Conservation (phyloP, 2,888 invertebrate genomes). For the Eubasilissa splendida region DNA sequence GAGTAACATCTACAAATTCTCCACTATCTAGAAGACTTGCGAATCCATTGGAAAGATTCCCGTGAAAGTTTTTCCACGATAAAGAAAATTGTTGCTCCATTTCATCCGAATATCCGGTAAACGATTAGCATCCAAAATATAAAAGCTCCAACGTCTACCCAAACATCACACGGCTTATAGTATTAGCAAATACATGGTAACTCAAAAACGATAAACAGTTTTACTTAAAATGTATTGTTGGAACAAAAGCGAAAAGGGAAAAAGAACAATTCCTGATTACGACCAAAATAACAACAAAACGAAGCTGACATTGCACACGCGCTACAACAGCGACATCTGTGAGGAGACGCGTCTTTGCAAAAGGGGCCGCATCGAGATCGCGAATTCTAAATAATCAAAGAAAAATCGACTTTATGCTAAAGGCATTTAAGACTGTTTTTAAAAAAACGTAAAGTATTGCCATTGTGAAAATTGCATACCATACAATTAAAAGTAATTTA, state of each 20-base stretch:
- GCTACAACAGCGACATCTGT: constrained; percentile 44
- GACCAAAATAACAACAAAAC: constrained; percentile 55
- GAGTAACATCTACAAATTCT: constrained; percentile 76
- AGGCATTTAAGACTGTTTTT: too few species aligned
- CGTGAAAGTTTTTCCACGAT: constrained; percentile 83
- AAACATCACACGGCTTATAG: not conserved
- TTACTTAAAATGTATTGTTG: constrained; percentile 11
- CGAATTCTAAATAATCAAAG: too few species aligned
- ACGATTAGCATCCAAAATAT: not conserved
- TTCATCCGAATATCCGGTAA: constrained; percentile 14
- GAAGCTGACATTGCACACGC: constrained; percentile 51
- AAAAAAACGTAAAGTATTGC: not conserved
- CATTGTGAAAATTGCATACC: constrained; percentile 10
- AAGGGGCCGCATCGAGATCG: not conserved
- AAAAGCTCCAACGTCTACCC: constrained; percentile 2
- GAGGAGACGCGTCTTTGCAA: constrained; percentile 40
- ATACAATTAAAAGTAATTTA: too few species aligned
- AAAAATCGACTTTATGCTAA: too few species aligned
- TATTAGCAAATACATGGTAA: not conserved
- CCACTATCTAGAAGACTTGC: constrained; percentile 74
- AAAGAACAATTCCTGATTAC: constrained; percentile 27
- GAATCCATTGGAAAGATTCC: constrained; percentile 79
- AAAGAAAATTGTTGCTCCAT: constrained; percentile 73
- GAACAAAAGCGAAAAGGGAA: constrained; percentile 34
- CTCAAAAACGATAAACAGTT: not conserved